Evolutionary conservation across 2,113 vertebrate species (phyloP), one percentile per base, ranked within the genome.

Genomic region (Lampris megalopsis): DNA sequence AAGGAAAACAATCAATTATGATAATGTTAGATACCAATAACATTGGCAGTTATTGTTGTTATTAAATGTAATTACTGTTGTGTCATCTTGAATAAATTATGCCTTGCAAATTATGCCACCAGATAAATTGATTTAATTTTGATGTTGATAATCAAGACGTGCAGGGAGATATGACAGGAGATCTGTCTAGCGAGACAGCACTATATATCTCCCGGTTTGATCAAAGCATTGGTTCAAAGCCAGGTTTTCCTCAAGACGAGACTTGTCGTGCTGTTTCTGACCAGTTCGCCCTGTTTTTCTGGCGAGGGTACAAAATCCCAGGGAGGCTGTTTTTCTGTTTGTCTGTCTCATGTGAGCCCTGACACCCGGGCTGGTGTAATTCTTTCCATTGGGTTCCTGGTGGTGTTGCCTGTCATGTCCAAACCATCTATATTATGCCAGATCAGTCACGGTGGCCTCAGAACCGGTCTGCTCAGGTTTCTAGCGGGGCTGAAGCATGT

Each of bases 271-370:
- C 64, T 56, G 4, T 40, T 42, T 50, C 0, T 9, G 71, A 81
- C 82, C 9, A 1, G 87, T 89, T 67, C 0, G 38, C 24, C 76
- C 72, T 83, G 82, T 84, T 90, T 35, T 80, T 61, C 24, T 57
- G 80, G 80, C 68, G 35, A 0, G 2, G 0, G 38, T 75, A 71
- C 75, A 81, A 71, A 76, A 10, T 41, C 63, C 40, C 57, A 54
- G 52, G 0, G 0, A 64, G 38, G 59, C 75, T n/a, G 76, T 83
- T 56, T 80, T 53, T 3, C 35, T 49, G 24, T 24, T 53, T 9
- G 49, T 9, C 50, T 1, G 60, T 45, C 24, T 24, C 24, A 24
- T 24, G 24, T 24, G 24, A 24, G 24, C 24, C 24, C 24, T 24
- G 24, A 24, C 24, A 24, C 24, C 24, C 24, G 24, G 24, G 24